These are phyloP conservation scores for Bruchidius siliquastri DNA, from an alignment of 2,888 invertebrate species.

Conservation along the genomic window DNA sequence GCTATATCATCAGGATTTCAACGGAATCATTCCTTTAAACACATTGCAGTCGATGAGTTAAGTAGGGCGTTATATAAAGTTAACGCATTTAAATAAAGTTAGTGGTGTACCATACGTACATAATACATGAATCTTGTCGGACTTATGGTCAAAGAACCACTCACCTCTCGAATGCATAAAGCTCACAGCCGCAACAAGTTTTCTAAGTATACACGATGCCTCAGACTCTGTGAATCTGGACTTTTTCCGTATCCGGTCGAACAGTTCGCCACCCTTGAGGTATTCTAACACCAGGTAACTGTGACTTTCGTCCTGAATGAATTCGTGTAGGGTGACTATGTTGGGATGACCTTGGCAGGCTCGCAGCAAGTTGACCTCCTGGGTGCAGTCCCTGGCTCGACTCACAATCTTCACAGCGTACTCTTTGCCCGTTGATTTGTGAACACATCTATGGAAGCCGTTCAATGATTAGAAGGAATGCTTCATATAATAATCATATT, in stretches of 20 bases:
- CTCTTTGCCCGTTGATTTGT: constrained; percentile 59
- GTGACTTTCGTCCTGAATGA: constrained; percentile 74
- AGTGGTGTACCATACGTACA: too few relatives aligned
- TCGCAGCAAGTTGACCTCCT: constrained; percentile 75
- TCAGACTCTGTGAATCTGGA: constrained; percentile 69
- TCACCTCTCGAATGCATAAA: constrained; percentile 72
- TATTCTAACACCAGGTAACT: constrained; percentile 89
- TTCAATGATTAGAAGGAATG: not conserved
- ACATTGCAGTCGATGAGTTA: too few relatives aligned
- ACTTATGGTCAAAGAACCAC: not conserved
- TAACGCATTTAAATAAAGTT: too few relatives aligned
- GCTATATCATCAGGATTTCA: too few relatives aligned
- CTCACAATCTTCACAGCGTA: constrained; percentile 87
- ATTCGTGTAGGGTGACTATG: constrained; percentile 78
- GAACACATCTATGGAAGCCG: constrained; percentile 53
- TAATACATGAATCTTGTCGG: too few relatives aligned
- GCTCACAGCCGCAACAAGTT: constrained; percentile 76
- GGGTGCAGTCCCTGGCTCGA: constrained; percentile 58
- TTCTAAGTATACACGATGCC: constrained; percentile 75
- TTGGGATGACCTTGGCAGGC: constrained; percentile 86
- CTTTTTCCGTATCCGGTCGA: constrained; percentile 60
- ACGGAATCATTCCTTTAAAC: too few relatives aligned
- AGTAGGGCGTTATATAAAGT: too few relatives aligned
- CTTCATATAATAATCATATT: too few relatives aligned
- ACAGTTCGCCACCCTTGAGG: constrained; percentile 77